Percentiles rank a stretch among this genome's conserved stretches.
phyloP scores from a whole-genome alignment of 2,113 vertebrate species.

The Varanus salvator region DNA sequence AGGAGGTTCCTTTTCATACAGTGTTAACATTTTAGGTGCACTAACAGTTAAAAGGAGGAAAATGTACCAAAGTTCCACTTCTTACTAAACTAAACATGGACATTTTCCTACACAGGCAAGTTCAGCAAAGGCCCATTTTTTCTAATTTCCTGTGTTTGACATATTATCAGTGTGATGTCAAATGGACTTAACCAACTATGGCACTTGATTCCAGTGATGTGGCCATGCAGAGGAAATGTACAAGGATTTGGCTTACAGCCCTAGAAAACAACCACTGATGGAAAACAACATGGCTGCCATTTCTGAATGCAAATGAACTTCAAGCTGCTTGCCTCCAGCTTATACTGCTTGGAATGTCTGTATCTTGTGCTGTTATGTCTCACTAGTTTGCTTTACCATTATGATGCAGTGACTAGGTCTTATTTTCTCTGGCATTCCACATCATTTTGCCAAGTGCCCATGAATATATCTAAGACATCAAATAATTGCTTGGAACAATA shows the following conservation, averaged over 20 bases:
- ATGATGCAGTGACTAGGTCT: neutral
- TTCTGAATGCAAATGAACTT: constrained; percentile 67
- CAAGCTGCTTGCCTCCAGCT: constrained; percentile 47
- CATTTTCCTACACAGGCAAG: constrained; percentile 46
- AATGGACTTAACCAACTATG: constrained; percentile 50
- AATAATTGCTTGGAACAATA: neutral
- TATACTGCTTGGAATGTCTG: constrained; percentile 50
- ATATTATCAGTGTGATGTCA: constrained; percentile 66
- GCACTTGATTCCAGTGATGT: constrained; percentile 68
- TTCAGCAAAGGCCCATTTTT: constrained; percentile 56
- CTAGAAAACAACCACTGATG: constrained; percentile 55
- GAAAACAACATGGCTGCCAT: constrained; percentile 55
- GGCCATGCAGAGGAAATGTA: constrained; percentile 61
- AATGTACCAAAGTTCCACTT: constrained; percentile 26
- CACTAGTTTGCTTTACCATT: constrained; percentile 27
- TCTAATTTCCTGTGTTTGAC: constrained; percentile 65
- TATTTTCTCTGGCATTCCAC: neutral
- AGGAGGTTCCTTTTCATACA: neutral
- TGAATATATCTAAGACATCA: neutral
- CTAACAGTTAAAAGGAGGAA: constrained; percentile 58
- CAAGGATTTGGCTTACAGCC: constrained; percentile 55
- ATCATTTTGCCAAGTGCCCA: neutral
- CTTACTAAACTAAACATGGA: constrained; percentile 29
- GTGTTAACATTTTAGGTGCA: constrained; percentile 25
- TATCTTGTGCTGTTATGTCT: constrained; percentile 23